These are phyloP conservation scores for Danio choprae DNA, from an alignment of 2,797 vertebrate species.

Conservation along the genomic window DNA sequence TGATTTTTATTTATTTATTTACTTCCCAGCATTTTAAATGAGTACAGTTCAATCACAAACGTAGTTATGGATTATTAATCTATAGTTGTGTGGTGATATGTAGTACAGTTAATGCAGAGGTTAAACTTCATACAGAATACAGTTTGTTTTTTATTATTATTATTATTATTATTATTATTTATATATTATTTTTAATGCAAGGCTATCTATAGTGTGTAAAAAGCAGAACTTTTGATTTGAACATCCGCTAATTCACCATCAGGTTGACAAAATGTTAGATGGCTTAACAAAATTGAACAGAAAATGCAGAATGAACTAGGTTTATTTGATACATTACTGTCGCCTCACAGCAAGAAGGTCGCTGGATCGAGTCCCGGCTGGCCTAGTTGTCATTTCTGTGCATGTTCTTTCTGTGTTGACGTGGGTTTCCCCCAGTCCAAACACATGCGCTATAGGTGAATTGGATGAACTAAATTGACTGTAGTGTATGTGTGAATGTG, in stretches of 20 bases:
- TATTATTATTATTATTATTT: no score
- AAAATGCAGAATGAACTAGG: not conserved
- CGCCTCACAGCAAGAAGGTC: no score
- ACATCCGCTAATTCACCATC: not conserved
- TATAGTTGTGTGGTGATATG: not conserved
- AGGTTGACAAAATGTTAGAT: not conserved
- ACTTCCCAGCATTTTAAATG: not conserved
- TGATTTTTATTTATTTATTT: conserved; percentile 8
- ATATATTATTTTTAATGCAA: not conserved
- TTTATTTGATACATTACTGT: no score
- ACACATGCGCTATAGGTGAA: no score
- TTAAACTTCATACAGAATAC: not conserved
- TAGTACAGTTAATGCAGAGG: not conserved
- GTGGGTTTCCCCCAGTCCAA: no score
- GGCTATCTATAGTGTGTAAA: not conserved
- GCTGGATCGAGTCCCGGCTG: no score
- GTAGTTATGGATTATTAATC: not conserved
- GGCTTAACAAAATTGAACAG: not conserved
- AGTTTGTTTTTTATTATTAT: no score
- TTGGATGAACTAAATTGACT: no score
- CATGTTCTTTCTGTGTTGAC: no score
- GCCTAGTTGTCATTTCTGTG: no score
- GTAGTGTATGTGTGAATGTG: no score
- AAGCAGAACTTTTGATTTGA: not conserved
- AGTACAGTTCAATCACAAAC: not conserved